Conservation (phyloP, 2,888 invertebrate genomes). For the Lochmaea crataegi region DNA sequence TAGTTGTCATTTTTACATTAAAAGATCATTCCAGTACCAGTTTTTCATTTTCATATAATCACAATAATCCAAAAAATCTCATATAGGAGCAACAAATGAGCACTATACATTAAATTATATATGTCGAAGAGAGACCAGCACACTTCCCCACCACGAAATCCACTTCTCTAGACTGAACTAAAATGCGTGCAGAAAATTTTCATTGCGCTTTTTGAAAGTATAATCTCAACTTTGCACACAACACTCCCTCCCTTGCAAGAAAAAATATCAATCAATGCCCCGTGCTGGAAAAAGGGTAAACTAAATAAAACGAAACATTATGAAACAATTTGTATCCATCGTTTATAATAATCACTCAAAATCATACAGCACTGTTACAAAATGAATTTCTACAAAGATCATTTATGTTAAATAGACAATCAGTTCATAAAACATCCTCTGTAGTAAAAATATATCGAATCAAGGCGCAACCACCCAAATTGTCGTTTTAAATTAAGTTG, state of each 20-base stretch:
- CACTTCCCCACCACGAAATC: too few species aligned
- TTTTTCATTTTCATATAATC: too few species aligned
- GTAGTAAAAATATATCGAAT: conserved; percentile 62
- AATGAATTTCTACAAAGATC: conserved; percentile 59
- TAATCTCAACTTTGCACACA: not conserved
- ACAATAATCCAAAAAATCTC: too few species aligned
- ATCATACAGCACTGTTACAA: conserved; percentile 65
- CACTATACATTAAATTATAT: too few species aligned
- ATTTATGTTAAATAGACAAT: conserved; percentile 59
- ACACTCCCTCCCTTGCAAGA: not conserved
- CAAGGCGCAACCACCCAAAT: conserved; percentile 49
- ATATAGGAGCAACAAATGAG: too few species aligned
- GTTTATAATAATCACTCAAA: conserved; percentile 64
- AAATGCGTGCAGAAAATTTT: too few species aligned
- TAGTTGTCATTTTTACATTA: too few species aligned
- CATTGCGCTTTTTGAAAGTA: too few species aligned
- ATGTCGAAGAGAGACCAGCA: too few species aligned
- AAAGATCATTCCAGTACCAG: too few species aligned
- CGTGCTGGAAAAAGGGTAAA: conserved; percentile 1
- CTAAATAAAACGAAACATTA: conserved; percentile 60
- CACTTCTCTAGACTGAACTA: too few species aligned
- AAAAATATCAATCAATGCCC: not conserved
- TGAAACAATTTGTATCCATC: conserved; percentile 66
- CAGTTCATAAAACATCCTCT: conserved; percentile 55
- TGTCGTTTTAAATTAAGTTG: conserved; percentile 51